Conservation (phyloP, 2,888 invertebrate species). For the Agrochola macilenta region DNA sequence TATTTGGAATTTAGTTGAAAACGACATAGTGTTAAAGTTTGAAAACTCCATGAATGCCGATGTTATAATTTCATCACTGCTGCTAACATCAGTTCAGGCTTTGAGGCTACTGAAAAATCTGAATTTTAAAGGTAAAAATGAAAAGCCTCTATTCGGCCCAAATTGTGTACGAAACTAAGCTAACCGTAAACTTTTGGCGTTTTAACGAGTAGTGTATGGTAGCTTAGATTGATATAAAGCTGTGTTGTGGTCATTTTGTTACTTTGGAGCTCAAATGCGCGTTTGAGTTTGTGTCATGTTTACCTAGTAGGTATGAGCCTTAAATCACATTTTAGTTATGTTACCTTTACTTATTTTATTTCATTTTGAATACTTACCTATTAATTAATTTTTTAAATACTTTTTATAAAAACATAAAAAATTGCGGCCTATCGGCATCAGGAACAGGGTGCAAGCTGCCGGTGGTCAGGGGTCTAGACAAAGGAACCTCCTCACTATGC, state of each 20-base stretch:
- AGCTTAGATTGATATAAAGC: conserved; percentile 69
- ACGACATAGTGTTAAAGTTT: conserved; percentile 71
- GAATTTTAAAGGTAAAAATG: conserved; percentile 79
- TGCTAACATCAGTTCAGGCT: conserved; percentile 67
- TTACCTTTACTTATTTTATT: no score
- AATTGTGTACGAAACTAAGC: conserved; percentile 77
- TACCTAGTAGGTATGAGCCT: no score
- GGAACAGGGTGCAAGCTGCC: no score
- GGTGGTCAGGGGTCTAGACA: no score
- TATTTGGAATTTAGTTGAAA: conserved; percentile 54
- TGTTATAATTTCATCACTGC: conserved; percentile 74
- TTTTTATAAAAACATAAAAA: no score
- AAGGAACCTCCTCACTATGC: no score
- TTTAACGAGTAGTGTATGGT: conserved; percentile 73
- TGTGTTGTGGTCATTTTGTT: conserved; percentile 28
- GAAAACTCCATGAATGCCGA: conserved; percentile 59
- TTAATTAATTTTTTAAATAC: no score
- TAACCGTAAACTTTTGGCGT: conserved; percentile 78
- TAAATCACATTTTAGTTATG: not conserved
- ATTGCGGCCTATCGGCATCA: no score
- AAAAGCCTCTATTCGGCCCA: conserved; percentile 76
- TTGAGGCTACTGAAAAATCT: conserved; percentile 73
- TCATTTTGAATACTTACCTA: no score
- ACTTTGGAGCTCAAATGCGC: conserved; percentile 7
- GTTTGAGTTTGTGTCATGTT: not conserved